Base-by-base conservation (phyloP, 2,113 vertebrate genomes). In the Atherinomorus stipes region DNA sequence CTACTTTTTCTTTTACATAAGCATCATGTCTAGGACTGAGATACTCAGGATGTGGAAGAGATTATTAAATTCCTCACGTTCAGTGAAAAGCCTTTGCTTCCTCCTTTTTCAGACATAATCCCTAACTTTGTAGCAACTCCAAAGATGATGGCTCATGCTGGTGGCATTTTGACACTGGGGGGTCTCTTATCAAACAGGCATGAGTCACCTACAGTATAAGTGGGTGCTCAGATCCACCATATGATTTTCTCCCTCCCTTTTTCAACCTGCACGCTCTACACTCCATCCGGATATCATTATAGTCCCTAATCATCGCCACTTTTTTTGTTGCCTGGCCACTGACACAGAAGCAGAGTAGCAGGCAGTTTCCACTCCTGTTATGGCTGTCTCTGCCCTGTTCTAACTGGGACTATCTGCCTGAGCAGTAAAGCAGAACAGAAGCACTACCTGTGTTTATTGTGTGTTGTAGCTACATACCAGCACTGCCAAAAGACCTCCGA, bases 301-400 rank as follows among this genome's bases (percentile, higher is more conserved):
- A 63, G 83, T 78, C 78, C 75, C 75, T 90, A 89, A 92, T 92
- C 88, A 63, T 84, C 70, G 76, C 78, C 83, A 61, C 86, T 80
- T 78, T 89, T 31, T 80, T 78, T 91, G 87, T 89, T 83, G 73
- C 82, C 80, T 50, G 74, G 78, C 74, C 77, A 87, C 85, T 42
- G 74, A 81, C 65, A 82, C 88, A 87, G 85, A 81, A 74, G 92
- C 82, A 82, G 78, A 84, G 42, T 75, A 85, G 79, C 76, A 63
- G 85, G 82, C 83, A 86, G 86, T 94, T 94, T 94, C 94, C 93
- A 93, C 92, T 94, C 92, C 93, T 72, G 80, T 94, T 94, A 94
- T 90, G 93, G 93, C 78, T 44, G 68, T 90, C 77, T 77, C 71
- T 63, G 50, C 82, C 68, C 63, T 71, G 38, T 76, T 88, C 83